Evolutionary conservation across 2,888 invertebrate species (phyloP), one percentile per base, ranked within the genome.

Genomic region (Physocephala rufipes): DNA sequence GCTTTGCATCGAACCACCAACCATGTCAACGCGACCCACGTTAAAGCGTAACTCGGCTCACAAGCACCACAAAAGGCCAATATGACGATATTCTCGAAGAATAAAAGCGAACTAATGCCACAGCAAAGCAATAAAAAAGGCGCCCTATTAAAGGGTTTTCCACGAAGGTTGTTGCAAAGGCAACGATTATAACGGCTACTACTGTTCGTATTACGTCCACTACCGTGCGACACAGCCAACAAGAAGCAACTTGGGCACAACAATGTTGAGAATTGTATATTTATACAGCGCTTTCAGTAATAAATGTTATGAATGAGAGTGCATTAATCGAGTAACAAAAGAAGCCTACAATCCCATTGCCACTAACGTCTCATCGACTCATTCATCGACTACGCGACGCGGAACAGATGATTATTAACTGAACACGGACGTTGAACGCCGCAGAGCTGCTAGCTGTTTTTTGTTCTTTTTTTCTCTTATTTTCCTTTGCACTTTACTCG

Each of bases 301-400:
- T 64, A 13, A 51, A 66, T 26, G 36, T 36, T 36, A 36, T 36
- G 36, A 58, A 58, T 58, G 58, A 58, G n/a, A n/a, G 43, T 55
- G 51, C 53, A 51, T 30, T 66, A 66, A 66, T 66, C n/a, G 66
- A 66, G 24, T 51, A 65, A 65, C 53, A 66, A 53, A 55, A 53
- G 36, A 53, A 26, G 36, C 53, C 45, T 45, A 47, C 26, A 63
- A 12, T 1, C 16, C 47, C 36, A n/a, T 9, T 15, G 63, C 21
- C 58, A 16, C 4, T 15, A 58, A 26, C 21, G 24, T 49, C 19
- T n/a, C n/a, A n/a, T n/a, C 49, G 12, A 19, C 19, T 4, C 36
- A 36, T 36, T 36, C 36, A 36, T 36, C 36, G 9, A 36, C 36
- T 7, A 7, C n/a, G n/a, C 9, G 36, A 36, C 36, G 4, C 36